Evolutionary conservation across 2,888 invertebrate species (phyloP).

Genomic region (Nephrocerus scutellatus): DNA sequence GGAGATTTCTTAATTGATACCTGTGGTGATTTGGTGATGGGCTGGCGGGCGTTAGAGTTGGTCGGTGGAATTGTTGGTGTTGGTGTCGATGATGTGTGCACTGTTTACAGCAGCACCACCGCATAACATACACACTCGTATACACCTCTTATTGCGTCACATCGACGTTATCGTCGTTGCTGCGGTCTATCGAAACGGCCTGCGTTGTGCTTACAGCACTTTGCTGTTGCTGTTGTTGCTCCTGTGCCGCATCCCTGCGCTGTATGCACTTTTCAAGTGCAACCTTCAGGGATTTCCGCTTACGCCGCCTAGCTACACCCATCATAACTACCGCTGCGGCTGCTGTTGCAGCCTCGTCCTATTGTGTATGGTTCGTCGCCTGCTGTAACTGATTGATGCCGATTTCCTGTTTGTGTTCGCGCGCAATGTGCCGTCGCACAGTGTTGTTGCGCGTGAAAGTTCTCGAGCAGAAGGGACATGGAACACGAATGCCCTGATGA

Average conservation of each 20-base stretch:
- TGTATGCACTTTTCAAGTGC: slow-evolving; percentile 44
- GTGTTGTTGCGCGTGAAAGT: slow-evolving; percentile 91
- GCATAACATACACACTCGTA: too few species aligned
- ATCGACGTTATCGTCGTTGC: slow-evolving; percentile 7
- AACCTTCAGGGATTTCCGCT: slow-evolving; percentile 44
- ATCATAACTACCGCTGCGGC: slow-evolving; percentile 46
- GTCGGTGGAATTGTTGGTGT: too few species aligned
- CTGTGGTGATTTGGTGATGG: too few species aligned
- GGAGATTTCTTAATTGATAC: too few species aligned
- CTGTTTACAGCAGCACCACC: too few species aligned
- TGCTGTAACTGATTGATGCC: slow-evolving; percentile 33
- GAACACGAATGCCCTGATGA: slow-evolving; percentile 86
- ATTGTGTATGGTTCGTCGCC: slow-evolving; percentile 47
- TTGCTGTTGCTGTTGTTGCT: slow-evolving; percentile 15
- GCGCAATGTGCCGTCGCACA: slow-evolving; percentile 81
- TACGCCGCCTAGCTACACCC: slow-evolving; percentile 41
- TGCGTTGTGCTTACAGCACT: slow-evolving; percentile 4
- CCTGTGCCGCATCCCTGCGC: slow-evolving; percentile 39
- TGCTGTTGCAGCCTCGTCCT: slow-evolving; percentile 46
- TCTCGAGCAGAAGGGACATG: slow-evolving; percentile 83
- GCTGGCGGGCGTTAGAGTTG: too few species aligned
- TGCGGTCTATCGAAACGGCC: too few species aligned
- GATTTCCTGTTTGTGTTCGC: slow-evolving; percentile 71
- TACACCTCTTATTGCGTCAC: slow-evolving; percentile 11
- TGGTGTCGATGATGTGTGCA: too few species aligned